Evolutionary conservation across 2,888 invertebrate species (phyloP).

Genomic region (Drepana falcataria): DNA sequence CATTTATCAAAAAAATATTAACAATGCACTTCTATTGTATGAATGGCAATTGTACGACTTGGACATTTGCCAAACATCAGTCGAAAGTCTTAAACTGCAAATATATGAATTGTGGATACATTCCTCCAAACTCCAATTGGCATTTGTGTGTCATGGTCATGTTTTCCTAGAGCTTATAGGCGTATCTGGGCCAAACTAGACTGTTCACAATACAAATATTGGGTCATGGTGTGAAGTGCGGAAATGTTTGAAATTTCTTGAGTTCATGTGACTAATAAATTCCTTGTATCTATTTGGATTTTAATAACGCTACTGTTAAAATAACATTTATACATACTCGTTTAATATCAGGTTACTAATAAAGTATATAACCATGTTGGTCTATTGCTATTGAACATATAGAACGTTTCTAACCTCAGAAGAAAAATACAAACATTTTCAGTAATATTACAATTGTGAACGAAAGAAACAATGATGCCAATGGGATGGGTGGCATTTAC

Average conservation of each 20-base stretch:
- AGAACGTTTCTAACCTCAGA: too few relatives aligned
- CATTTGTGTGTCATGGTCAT: conserved; percentile 57
- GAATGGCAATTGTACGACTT: conserved; percentile 45
- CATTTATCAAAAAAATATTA: conserved; percentile 13
- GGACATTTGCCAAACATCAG: conserved; percentile 50
- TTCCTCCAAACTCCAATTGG: conserved; percentile 30
- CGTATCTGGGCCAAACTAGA: conserved; percentile 47
- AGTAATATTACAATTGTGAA: too few relatives aligned
- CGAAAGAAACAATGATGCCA: too few relatives aligned
- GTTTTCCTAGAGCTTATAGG: conserved; percentile 45
- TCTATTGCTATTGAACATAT: too few relatives aligned
- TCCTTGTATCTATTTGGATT: neutral
- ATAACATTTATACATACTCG: too few relatives aligned
- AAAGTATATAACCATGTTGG: too few relatives aligned
- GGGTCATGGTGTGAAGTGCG: conserved; percentile 25
- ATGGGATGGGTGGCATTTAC: too few relatives aligned
- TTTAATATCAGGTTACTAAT: too few relatives aligned
- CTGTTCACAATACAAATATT: conserved; percentile 40
- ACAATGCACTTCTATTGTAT: conserved; percentile 29
- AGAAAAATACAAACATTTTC: too few relatives aligned
- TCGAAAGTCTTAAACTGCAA: conserved; percentile 48
- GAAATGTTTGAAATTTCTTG: conserved; percentile 11
- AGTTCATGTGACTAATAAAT: neutral
- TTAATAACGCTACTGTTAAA: neutral
- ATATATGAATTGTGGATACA: conserved; percentile 36